Evolutionary conservation across 1,140 invertebrate species (phyloP).

Genomic region (Thalassaphorura encarpata): DNA sequence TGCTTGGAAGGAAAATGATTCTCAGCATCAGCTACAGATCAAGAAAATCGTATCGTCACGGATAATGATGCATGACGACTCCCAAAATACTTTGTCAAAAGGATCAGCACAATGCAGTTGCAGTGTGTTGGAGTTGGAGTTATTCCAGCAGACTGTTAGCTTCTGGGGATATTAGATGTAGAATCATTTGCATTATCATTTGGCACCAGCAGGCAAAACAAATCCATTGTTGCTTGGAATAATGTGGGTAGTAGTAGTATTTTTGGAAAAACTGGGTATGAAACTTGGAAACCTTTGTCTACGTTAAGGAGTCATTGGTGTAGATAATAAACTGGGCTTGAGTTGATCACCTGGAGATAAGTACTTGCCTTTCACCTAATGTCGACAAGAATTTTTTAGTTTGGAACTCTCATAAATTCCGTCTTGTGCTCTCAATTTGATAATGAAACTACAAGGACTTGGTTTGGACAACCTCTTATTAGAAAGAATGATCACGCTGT

Average conservation of each 20-base stretch:
- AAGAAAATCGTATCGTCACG: not conserved
- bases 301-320: constrained; percentile 82
- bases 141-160: constrained; percentile 73
- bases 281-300: constrained; percentile 80
- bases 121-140: constrained; percentile 96
- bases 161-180: no score
- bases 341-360: constrained; percentile 90
- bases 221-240: constrained; percentile 92
- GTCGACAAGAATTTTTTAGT: constrained; percentile 93
- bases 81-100: constrained; percentile 92
- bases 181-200: no score
- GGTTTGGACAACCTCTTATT: constrained; percentile 92
- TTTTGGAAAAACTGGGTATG: constrained; percentile 63
- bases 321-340: constrained; percentile 84
- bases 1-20: constrained; percentile 57
- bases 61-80: no score
- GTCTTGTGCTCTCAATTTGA: constrained; percentile 77
- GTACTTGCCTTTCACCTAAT: constrained; percentile 87
- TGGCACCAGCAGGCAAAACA: constrained; percentile 93
- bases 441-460: constrained; percentile 85
- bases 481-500: constrained; percentile 67
- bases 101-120: constrained; percentile 88
- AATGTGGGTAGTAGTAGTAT: not conserved
- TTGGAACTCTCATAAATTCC: constrained; percentile 88
- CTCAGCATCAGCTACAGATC: constrained; percentile 44